These are phyloP conservation scores for Mimachlamys varia DNA, from an alignment of 2,888 invertebrate species.

Conservation along the genomic window DNA sequence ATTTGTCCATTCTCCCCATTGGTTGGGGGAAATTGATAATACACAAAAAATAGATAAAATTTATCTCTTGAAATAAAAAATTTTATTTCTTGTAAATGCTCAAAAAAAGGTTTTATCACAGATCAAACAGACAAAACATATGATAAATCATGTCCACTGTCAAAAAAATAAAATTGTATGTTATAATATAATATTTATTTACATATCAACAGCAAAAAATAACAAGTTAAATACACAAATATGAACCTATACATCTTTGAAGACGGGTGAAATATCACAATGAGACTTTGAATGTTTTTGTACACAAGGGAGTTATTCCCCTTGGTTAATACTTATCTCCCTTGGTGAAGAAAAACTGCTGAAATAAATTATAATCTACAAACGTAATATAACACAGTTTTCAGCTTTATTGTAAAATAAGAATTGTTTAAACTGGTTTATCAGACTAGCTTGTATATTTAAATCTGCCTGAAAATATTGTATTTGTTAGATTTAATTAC, in stretches of 20 bases:
- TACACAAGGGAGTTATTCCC: too few species aligned
- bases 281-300: not conserved
- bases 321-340: too few species aligned
- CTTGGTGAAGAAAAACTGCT: too few species aligned
- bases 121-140: not conserved
- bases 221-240: not conserved
- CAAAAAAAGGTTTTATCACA: conserved; percentile 8
- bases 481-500: not conserved
- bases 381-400: not conserved
- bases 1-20: not conserved
- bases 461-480: not conserved
- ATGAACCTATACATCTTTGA: not conserved
- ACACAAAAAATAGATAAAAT: not conserved
- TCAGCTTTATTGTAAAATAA: not conserved
- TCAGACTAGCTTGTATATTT: not conserved
- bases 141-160: not conserved
- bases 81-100: not conserved
- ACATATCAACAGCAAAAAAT: conserved; percentile 13
- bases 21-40: too few species aligned
- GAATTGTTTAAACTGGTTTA: not conserved
- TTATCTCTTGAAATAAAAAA: not conserved
- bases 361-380: not conserved
- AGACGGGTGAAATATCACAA: not conserved
- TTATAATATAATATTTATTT: not conserved
- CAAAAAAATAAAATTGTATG: not conserved